These are phyloP conservation scores for Synanthedon myopaeformis DNA, from an alignment of 2,888 invertebrate species.

Conservation along the genomic window DNA sequence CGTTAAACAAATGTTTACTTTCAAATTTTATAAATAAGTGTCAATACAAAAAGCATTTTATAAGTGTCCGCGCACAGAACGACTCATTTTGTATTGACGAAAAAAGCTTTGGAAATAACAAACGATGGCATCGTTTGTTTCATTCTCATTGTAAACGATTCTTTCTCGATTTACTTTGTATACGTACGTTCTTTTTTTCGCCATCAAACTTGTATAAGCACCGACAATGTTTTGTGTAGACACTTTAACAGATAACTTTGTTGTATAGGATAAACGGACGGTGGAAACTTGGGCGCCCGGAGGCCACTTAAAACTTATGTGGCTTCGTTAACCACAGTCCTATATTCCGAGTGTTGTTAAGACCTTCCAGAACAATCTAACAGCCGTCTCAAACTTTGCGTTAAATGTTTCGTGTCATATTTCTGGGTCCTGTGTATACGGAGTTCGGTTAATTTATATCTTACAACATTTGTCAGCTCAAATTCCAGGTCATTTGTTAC, in stretches of 20 bases:
- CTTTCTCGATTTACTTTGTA: conserved; percentile 5
- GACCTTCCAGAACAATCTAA: conserved; percentile 33
- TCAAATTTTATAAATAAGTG: background rate
- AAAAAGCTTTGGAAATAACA: conserved; percentile 3
- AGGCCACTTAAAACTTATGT: conserved; percentile 67
- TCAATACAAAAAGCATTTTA: background rate
- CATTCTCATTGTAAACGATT: conserved; percentile 2
- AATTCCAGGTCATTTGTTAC: background rate
- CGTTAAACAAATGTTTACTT: background rate
- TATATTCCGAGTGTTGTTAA: conserved; percentile 41
- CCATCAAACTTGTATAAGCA: conserved; percentile 34
- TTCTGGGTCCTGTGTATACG: conserved; percentile 9
- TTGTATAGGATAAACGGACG: conserved; percentile 57
- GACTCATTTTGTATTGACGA: background rate
- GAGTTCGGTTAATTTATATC: background rate
- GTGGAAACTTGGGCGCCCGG: conserved; percentile 43
- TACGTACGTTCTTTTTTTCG: conserved; percentile 11
- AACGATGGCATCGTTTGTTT: conserved; percentile 3
- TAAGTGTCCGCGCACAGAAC: background rate
- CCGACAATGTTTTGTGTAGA: conserved; percentile 45
- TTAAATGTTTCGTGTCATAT: conserved; percentile 24
- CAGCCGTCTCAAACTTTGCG: conserved; percentile 19
- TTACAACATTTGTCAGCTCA: background rate
- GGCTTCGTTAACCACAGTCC: conserved; percentile 57
- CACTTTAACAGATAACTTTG: conserved; percentile 58